phyloP scores from a whole-genome alignment of 1,140 invertebrate species.

The Drosophila nigromelanica region DNA sequence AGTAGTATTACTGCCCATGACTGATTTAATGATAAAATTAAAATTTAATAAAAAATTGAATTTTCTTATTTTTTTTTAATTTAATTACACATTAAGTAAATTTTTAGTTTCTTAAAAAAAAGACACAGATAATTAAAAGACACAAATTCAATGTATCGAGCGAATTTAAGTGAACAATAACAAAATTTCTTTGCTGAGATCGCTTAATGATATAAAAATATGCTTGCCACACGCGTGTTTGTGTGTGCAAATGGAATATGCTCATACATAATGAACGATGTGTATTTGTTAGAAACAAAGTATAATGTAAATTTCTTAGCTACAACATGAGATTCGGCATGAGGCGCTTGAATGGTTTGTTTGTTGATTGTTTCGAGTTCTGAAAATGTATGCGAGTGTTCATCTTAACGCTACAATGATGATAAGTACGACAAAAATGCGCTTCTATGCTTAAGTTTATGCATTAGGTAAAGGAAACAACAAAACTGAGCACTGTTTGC shows the following conservation, averaged over 20 bases:
- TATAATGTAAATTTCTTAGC: slow-evolving; percentile 43
- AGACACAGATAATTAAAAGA: slow-evolving; percentile 55
- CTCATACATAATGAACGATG: slow-evolving; percentile 35
- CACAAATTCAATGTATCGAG: slow-evolving; percentile 42
- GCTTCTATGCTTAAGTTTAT: slow-evolving; percentile 36
- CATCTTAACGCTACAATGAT: slow-evolving; percentile 46
- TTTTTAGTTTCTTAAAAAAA: slow-evolving; percentile 45
- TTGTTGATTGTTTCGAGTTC: slow-evolving; percentile 22
- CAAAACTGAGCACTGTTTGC: slow-evolving; percentile 73
- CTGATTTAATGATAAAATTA: slow-evolving; percentile 5
- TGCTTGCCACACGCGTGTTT: slow-evolving; percentile 14
- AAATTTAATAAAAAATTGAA: slow-evolving; percentile 4
- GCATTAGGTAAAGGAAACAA: slow-evolving; percentile 66
- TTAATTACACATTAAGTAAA: slow-evolving; percentile 42
- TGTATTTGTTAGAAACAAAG: slow-evolving; percentile 36
- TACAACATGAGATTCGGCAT: slow-evolving; percentile 67
- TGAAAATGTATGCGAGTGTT: slow-evolving; percentile 40
- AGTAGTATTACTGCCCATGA: neutral
- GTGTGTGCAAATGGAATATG: slow-evolving; percentile 49
- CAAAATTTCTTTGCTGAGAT: slow-evolving; percentile 60
- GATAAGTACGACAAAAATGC: slow-evolving; percentile 19
- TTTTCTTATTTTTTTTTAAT: slow-evolving; percentile 35
- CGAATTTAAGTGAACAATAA: slow-evolving; percentile 54
- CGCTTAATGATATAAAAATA: slow-evolving; percentile 58
- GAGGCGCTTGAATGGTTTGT: slow-evolving; percentile 69